phyloP scores from a whole-genome alignment of 1,140 invertebrate genomes.

The Daktulosphaira vitifoliae region DNA sequence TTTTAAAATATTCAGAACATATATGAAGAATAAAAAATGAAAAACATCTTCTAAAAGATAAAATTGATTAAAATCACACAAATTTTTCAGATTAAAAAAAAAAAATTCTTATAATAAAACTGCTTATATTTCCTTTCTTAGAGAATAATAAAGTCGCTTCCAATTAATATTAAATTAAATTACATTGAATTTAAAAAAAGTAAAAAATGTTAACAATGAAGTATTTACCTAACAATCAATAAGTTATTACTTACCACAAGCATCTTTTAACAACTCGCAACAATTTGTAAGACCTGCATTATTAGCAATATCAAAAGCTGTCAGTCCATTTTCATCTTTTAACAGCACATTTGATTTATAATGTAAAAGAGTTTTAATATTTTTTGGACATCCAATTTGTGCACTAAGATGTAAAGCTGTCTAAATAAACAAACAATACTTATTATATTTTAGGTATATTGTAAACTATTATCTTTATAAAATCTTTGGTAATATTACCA shows the following conservation, averaged over 20 bases:
- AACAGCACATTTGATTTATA: constrained; percentile 58
- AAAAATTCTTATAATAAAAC: no score
- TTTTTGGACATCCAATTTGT: constrained; percentile 66
- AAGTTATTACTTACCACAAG: constrained; percentile 49
- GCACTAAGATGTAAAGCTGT: constrained; percentile 72
- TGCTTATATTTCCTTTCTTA: no score
- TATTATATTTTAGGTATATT: not conserved
- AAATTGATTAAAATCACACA: no score
- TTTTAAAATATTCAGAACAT: no score
- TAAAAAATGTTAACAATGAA: no score
- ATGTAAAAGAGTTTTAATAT: constrained; percentile 58
- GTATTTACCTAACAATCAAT: no score
- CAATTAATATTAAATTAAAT: no score
- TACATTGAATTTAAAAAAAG: no score
- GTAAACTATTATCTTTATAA: not conserved
- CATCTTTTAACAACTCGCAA: constrained; percentile 56
- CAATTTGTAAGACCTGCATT: constrained; percentile 59
- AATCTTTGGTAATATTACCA: constrained; percentile 20
- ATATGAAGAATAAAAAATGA: no score
- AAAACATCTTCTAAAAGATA: no score
- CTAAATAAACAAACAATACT: constrained; percentile 44
- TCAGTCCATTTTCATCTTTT: constrained; percentile 58
- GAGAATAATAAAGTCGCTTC: no score
- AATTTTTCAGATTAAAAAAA: no score
- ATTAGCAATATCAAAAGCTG: constrained; percentile 65